Base-by-base conservation (phyloP, 35 echinoderm and acorn worm genomes). In the Patiria miniata region DNA sequence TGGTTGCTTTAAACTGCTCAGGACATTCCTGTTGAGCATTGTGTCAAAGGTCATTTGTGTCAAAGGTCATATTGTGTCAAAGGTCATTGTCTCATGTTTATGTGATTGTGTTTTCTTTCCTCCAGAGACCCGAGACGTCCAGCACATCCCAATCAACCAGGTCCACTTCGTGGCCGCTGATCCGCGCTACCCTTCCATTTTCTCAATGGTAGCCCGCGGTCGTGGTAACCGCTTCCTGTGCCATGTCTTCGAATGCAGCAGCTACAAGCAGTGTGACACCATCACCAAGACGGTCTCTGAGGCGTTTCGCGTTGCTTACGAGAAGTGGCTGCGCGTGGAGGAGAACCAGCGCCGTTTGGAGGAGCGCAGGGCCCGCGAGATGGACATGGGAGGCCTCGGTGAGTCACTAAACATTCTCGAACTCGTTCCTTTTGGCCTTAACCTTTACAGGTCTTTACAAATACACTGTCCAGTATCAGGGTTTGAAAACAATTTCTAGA, bases 361-460 rank as follows among this genome's bases (percentile, higher is more conserved):
- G 0, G 65, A 73, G 65, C 23, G 65, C 26, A 73, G 65, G 26
- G 65, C 23, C 23, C 23, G 26, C 19, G 65, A 73, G 26, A 73
- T 73, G 65, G 65, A 73, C 65, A 73, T 73, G 65, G 65, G 65
- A 7, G 65, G 65, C 21, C 65, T 73, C 15, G 65, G 65, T 73
- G 29, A 73, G 65, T 73, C 28, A n/a, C n/a, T n/a, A n/a, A n/a
- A n/a, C n/a, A n/a, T n/a, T n/a, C n/a, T n/a, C n/a, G n/a, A n/a
- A n/a, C n/a, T n/a, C n/a, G n/a, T n/a, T n/a, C n/a, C n/a, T n/a
- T n/a, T n/a, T n/a, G n/a, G n/a, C n/a, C n/a, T n/a, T n/a, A n/a
- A n/a, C n/a, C n/a, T n/a, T n/a, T n/a, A n/a, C n/a, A n/a, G n/a
- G n/a, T n/a, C n/a, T n/a, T n/a, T n/a, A n/a, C n/a, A n/a, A n/a